Evolutionary conservation across 2,797 vertebrate genomes (phyloP).

Genomic region (Pseudochaenichthys georgianus): DNA sequence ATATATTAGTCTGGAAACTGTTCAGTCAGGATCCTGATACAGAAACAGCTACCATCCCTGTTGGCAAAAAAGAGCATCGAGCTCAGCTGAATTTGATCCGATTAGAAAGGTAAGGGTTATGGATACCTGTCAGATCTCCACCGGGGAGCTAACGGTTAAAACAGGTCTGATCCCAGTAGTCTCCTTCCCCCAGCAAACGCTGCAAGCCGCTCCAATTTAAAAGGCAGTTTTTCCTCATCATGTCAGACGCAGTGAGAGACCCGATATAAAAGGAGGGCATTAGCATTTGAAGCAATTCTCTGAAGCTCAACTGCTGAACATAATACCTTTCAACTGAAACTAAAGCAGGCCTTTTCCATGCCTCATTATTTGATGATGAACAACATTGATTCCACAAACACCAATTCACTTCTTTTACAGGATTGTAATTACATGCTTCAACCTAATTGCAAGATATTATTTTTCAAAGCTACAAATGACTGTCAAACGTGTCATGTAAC

Average conservation of each 20-base stretch:
- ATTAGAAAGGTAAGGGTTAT: constrained; percentile 24
- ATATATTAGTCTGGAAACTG: constrained; percentile 1
- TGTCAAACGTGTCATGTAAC: not conserved
- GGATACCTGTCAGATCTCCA: constrained; percentile 45
- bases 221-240: constrained; percentile 49
- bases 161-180: constrained; percentile 48
- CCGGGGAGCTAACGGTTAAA: constrained; percentile 32
- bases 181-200: constrained; percentile 31
- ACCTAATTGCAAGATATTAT: not conserved
- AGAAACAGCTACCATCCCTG: constrained; percentile 4
- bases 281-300: constrained; percentile 31
- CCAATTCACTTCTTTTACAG: not conserved
- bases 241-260: constrained; percentile 37
- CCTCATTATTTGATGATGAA: not conserved
- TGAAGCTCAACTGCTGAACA: constrained; percentile 14
- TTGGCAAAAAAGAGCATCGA: constrained; percentile 8
- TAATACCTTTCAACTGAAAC: constrained; percentile 1
- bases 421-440: not conserved
- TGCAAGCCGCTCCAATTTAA: constrained; percentile 45
- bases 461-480: not conserved
- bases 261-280: constrained; percentile 41
- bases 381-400: not conserved
- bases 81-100: constrained; percentile 29
- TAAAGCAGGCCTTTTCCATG: not conserved
- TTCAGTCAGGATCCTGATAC: not conserved